Conservation (phyloP, 2,888 invertebrate species). For the Eilema caniola region DNA sequence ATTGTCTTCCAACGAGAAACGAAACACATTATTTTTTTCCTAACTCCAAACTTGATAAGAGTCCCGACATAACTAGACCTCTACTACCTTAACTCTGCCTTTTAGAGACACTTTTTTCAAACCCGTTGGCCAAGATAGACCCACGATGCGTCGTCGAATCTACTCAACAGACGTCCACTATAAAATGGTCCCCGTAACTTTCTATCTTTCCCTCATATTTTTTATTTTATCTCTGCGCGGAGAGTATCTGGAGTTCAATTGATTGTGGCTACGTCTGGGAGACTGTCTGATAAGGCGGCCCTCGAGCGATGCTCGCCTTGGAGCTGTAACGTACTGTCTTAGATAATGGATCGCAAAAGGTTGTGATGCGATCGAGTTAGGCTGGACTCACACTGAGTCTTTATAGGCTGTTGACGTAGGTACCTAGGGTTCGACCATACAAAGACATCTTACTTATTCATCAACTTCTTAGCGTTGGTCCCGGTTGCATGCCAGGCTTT, state of each 20-base stretch:
- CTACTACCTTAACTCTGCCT: constrained; percentile 36
- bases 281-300: constrained; percentile 60
- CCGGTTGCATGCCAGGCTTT: too few species aligned
- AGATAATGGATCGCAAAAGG: constrained; percentile 63
- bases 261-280: constrained; percentile 53
- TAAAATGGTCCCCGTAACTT: constrained; percentile 10
- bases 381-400: constrained; percentile 28
- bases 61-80: constrained; percentile 26
- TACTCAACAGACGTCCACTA: constrained; percentile 30
- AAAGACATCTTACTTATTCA: too few species aligned
- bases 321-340: constrained; percentile 63
- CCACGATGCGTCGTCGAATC: constrained; percentile 48
- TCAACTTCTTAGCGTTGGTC: too few species aligned
- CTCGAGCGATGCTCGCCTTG: constrained; percentile 58
- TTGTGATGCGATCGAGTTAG: constrained; percentile 42
- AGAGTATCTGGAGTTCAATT: constrained; percentile 46
- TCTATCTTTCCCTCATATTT: constrained; percentile 44
- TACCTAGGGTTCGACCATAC: too few species aligned
- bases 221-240: constrained; percentile 28
- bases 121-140: constrained; percentile 48
- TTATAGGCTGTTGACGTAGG: too few species aligned
- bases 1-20: neutral
- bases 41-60: constrained; percentile 45
- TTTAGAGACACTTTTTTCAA: constrained; percentile 53
- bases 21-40: constrained; percentile 15